A percentile compares a stretch with the other conserved stretches of the same genome.
These are phyloP conservation scores for Rhyzopertha dominica DNA, from an alignment of 1,140 invertebrate genomes.

Conservation along the genomic window DNA sequence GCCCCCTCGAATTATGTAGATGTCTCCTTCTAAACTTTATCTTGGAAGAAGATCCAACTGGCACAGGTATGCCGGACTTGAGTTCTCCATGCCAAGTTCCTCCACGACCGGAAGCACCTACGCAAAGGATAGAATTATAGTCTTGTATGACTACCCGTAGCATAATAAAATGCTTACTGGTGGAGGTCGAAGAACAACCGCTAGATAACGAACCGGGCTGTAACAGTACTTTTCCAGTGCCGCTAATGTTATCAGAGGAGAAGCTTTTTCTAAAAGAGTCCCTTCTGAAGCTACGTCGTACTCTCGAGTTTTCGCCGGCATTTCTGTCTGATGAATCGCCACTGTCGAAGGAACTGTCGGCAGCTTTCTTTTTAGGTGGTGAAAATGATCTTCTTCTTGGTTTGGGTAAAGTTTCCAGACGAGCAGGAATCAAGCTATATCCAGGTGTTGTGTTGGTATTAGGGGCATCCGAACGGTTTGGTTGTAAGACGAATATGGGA, in stretches of 20 bases:
- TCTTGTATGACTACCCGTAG: no score
- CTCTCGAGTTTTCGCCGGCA: neutral
- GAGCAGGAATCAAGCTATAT: no score
- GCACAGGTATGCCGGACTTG: slow-evolving; percentile 38
- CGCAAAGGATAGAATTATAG: slow-evolving; percentile 1
- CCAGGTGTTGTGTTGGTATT: slow-evolving; percentile 8
- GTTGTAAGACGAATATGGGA: slow-evolving; percentile 34
- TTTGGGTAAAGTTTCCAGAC: no score
- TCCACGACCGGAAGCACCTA: slow-evolving; percentile 33
- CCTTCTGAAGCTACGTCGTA: neutral
- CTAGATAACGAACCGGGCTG: slow-evolving; percentile 26
- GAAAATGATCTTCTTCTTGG: slow-evolving; percentile 30
- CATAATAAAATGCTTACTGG: slow-evolving; percentile 22
- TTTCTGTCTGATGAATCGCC: neutral
- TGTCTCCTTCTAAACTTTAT: no score
- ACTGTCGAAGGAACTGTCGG: slow-evolving; percentile 3
- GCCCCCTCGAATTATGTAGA: no score
- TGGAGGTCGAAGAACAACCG: slow-evolving; percentile 35
- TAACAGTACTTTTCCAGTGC: slow-evolving; percentile 14
- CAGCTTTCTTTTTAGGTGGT: slow-evolving; percentile 15
- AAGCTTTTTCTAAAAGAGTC: slow-evolving; percentile 36
- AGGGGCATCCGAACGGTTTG: slow-evolving; percentile 13
- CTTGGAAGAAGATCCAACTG: slow-evolving; percentile 31
- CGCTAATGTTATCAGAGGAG: slow-evolving; percentile 38
- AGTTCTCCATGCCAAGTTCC: slow-evolving; percentile 33